Conservation (phyloP, 2,888 invertebrate genomes). For the Herminia tarsipennalis region DNA sequence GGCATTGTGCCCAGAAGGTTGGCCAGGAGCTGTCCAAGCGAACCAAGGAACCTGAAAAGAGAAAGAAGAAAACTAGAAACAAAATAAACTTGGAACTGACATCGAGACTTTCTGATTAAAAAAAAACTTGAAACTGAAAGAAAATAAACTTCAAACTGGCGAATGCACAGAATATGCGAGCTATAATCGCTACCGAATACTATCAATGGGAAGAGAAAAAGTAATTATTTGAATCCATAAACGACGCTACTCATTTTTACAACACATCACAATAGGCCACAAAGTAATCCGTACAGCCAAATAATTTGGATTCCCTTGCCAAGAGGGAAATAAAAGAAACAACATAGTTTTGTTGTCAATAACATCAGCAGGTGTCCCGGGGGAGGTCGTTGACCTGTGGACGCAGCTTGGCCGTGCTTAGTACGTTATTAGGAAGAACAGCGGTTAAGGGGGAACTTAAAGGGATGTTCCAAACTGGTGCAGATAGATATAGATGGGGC, state of each 20-base stretch:
- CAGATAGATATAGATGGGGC: conserved; percentile 24
- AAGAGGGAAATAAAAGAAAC: conserved; percentile 75
- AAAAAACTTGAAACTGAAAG: too few species aligned
- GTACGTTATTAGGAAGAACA: conserved; percentile 49
- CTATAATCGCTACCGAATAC: too few species aligned
- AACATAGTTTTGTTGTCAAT: conserved; percentile 75
- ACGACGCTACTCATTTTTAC: not conserved
- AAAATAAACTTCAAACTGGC: too few species aligned
- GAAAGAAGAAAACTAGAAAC: too few species aligned
- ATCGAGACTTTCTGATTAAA: too few species aligned
- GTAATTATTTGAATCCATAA: not conserved
- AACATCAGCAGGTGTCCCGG: conserved; percentile 80
- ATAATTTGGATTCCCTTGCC: conserved; percentile 50
- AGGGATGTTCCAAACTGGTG: conserved; percentile 38
- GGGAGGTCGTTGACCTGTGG: conserved; percentile 74
- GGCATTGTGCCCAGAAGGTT: too few species aligned
- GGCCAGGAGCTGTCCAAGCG: too few species aligned
- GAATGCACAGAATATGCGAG: too few species aligned
- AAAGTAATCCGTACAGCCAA: conserved; percentile 35
- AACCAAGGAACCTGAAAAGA: too few species aligned
- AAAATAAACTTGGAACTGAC: too few species aligned
- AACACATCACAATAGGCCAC: not conserved
- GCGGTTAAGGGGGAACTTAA: conserved; percentile 50
- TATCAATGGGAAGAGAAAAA: not conserved
- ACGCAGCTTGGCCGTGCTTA: conserved; percentile 53